Evolutionary conservation across 2,113 vertebrate species (phyloP).

Genomic region (Eupsittula cactorum): DNA sequence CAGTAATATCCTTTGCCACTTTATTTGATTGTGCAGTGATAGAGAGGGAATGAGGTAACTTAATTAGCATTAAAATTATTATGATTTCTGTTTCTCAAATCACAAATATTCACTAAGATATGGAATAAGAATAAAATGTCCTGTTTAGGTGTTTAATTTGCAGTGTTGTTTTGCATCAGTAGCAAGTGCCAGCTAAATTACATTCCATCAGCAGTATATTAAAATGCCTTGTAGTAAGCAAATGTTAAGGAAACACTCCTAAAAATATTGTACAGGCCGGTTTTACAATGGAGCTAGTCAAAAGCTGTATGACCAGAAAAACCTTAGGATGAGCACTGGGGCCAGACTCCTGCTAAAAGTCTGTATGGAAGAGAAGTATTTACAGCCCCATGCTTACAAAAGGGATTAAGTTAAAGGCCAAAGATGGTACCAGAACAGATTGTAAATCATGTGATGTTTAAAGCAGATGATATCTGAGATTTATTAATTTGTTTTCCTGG

Average conservation of each 20-base stretch:
- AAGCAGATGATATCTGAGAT: neutral
- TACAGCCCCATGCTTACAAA: neutral
- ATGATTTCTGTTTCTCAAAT: constrained; percentile 15
- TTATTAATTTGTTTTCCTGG: neutral
- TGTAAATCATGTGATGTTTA: neutral
- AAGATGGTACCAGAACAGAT: neutral
- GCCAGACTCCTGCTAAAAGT: neutral
- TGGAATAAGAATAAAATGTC: neutral
- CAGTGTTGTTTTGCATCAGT: neutral
- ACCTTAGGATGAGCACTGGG: neutral
- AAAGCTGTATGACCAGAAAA: neutral
- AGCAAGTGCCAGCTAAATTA: neutral
- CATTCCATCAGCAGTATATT: neutral
- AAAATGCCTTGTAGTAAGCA: neutral
- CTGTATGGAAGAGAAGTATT: neutral
- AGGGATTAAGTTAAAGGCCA: neutral
- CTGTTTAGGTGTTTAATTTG: neutral
- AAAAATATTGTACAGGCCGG: neutral
- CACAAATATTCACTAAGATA: neutral
- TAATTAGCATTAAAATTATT: constrained; percentile 40
- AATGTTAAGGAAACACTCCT: neutral
- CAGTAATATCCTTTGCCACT: constrained; percentile 45
- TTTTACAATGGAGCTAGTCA: neutral
- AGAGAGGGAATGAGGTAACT: constrained; percentile 24
- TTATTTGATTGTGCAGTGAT: constrained; percentile 28